Conservation (phyloP, 2,113 vertebrate genomes). For the Cyprinus carpio region DNA sequence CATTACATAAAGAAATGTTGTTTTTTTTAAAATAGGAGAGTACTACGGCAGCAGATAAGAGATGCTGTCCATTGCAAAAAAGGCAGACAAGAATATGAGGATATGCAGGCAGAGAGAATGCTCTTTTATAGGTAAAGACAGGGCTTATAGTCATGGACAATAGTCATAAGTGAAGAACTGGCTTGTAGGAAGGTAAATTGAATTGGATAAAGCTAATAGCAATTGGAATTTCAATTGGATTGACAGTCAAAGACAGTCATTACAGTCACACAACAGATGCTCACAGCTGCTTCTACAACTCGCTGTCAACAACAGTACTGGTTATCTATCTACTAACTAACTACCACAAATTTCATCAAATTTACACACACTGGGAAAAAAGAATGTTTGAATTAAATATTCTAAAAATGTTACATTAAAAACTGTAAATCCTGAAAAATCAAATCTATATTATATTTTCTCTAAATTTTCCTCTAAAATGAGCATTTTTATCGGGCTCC, state of each 20-base stretch:
- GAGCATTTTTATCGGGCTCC: too few species aligned
- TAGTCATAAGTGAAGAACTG: not conserved
- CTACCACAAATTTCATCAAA: too few species aligned
- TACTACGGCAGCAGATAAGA: not conserved
- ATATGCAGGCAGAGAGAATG: not conserved
- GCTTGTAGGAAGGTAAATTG: not conserved
- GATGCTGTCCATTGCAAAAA: not conserved
- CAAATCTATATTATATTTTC: too few species aligned
- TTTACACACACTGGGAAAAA: too few species aligned
- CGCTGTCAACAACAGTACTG: not conserved
- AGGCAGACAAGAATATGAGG: not conserved
- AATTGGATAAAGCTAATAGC: not conserved
- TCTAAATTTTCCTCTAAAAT: too few species aligned
- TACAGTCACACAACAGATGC: not conserved
- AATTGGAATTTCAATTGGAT: not conserved
- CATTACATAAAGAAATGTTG: not conserved
- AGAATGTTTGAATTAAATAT: too few species aligned
- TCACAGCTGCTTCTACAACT: not conserved
- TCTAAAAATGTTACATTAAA: too few species aligned
- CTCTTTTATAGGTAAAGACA: not conserved
- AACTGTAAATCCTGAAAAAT: too few species aligned
- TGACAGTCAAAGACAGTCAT: too few species aligned
- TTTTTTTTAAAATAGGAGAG: not conserved
- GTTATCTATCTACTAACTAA: too few species aligned
- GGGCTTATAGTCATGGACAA: not conserved